phyloP scores from a whole-genome alignment of 2,113 vertebrate species.

The Martes martes region DNA sequence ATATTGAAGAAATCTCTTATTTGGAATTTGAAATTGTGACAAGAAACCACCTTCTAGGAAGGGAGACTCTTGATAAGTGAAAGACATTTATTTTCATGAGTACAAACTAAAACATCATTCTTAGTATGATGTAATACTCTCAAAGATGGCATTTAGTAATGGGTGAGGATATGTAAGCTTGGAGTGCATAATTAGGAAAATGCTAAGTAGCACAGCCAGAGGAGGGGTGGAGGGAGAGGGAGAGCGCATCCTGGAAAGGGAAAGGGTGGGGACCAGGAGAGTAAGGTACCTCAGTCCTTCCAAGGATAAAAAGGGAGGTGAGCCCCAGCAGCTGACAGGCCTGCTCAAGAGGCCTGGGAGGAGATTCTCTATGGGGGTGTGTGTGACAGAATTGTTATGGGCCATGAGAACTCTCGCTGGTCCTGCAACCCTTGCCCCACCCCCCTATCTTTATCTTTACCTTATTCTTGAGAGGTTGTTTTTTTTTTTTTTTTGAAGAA shows the following conservation, averaged over 20 bases:
- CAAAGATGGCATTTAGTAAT: not conserved
- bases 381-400: not conserved
- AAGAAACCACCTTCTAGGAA: not conserved
- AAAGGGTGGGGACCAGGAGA: not conserved
- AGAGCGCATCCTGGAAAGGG: not conserved
- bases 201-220: no score
- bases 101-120: not conserved
- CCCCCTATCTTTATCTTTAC: no score
- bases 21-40: not conserved
- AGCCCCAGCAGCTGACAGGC: not conserved
- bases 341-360: not conserved
- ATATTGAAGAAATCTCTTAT: not conserved
- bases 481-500: not conserved
- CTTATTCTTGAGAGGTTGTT: not conserved
- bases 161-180: not conserved
- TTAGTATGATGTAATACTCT: not conserved
- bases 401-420: not conserved
- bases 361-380: not conserved
- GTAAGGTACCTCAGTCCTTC: not conserved
- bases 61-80: not conserved
- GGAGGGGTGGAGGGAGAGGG: not conserved
- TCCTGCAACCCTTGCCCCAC: no score
- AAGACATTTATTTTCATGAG: not conserved
- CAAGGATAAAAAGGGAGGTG: not conserved
- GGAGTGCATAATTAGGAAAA: not conserved